phyloP scores from a whole-genome alignment of 2,113 vertebrate genomes.

The Xyrauchen texanus region DNA sequence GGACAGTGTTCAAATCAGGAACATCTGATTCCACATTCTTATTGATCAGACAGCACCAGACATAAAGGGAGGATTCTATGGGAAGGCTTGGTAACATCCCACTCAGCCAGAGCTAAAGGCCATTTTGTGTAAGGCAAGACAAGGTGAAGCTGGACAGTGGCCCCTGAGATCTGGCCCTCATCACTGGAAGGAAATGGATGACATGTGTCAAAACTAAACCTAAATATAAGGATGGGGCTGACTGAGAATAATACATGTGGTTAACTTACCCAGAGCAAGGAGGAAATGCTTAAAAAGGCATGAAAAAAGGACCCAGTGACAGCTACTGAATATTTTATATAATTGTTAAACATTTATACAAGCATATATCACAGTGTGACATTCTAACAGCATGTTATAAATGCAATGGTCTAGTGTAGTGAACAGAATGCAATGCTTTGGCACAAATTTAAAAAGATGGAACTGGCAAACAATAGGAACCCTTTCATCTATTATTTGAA shows the following conservation, averaged over 20 bases:
- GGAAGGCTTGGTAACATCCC: constrained; percentile 28
- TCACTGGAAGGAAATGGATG: neutral
- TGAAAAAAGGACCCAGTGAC: neutral
- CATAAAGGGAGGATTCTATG: constrained; percentile 33
- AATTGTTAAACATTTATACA: constrained; percentile 34
- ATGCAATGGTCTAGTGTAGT: neutral
- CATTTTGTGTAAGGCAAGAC: constrained; percentile 43
- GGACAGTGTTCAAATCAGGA: constrained; percentile 25
- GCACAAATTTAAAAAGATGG: constrained; percentile 14
- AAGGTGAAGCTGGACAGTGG: constrained; percentile 11
- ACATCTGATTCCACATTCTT: constrained; percentile 41
- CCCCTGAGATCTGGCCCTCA: constrained; percentile 24
- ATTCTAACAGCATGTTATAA: constrained; percentile 9
- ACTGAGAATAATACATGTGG: neutral
- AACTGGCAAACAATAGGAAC: neutral
- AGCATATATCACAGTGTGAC: neutral
- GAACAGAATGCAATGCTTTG: constrained; percentile 11
- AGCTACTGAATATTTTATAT: constrained; percentile 19
- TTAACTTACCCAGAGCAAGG: neutral
- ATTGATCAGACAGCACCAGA: constrained; percentile 50
- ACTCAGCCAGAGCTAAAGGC: constrained; percentile 39
- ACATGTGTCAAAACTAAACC: too few species aligned
- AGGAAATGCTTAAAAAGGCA: constrained; percentile 7
- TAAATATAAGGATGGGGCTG: neutral
- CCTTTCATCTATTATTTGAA: constrained; percentile 27